Evolutionary conservation across 2,888 invertebrate genomes (phyloP).

Genomic region (Hypolimnas misippus): DNA sequence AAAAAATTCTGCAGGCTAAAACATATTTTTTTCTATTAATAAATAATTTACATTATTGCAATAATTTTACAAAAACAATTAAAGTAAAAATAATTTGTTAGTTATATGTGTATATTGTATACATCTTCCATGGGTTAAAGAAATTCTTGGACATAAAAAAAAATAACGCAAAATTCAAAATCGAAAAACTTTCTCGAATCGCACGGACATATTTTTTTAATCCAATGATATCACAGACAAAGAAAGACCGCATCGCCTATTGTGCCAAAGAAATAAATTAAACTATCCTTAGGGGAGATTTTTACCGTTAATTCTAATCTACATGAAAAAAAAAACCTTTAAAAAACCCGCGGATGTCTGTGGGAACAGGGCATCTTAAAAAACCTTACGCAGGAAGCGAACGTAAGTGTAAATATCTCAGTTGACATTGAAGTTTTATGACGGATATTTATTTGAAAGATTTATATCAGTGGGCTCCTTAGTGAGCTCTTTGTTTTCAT

Average conservation of each 20-base stretch:
- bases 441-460: constrained; percentile 74
- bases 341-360: constrained; percentile 70
- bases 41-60: no score
- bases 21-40: no score
- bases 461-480: constrained; percentile 55
- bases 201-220: constrained; percentile 51
- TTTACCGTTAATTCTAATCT: constrained; percentile 80
- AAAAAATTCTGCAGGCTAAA: no score
- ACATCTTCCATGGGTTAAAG: no score
- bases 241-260: constrained; percentile 73
- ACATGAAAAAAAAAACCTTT: constrained; percentile 66
- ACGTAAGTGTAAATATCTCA: constrained; percentile 76
- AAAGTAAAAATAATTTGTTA: no score
- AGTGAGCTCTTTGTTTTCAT: constrained; percentile 36
- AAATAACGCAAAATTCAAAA: constrained; percentile 17
- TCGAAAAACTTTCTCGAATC: constrained; percentile 17
- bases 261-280: constrained; percentile 80
- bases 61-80: no score
- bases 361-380: constrained; percentile 73
- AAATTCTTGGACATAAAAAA: neutral
- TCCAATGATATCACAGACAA: constrained; percentile 68
- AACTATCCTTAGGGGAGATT: constrained; percentile 79
- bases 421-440: constrained; percentile 70
- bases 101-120: no score
- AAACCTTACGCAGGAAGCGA: constrained; percentile 73